Evolutionary conservation across 2,888 invertebrate species (phyloP), one percentile per base, ranked within the genome.

Genomic region (Antheraea assamensis): DNA sequence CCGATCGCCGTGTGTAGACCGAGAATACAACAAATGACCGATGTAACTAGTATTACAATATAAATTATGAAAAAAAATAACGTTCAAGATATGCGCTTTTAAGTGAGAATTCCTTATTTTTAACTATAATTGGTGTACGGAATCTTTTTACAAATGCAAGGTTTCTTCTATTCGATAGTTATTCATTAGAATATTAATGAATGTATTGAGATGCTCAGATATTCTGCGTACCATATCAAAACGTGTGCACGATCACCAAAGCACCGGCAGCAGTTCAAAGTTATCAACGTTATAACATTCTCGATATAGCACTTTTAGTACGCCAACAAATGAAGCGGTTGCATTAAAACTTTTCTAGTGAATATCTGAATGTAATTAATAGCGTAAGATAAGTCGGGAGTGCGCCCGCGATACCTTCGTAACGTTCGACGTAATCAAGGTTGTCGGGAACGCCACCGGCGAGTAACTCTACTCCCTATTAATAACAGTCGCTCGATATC

Each of bases 311-410:
- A 92, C 92, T 92, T 88, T 88, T 85, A 86, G 87, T 82, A 85
- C 86, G 83, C 81, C 88, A 89, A 91, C 92, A 92, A 93, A 94
- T 94, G 94, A 94, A 94, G 94, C 92, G 90, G 92, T 94, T 91
- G 94, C 93, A 93, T 94, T 94, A 93, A 92, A 93, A 93, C 92
- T 92, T 92, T 93, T 92, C 94, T 88, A 82, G 86, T 87, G 90
- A 90, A 91, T 93, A 93, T 92, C 93, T 89, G 85, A 83, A 85
- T 86, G 89, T 94, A 94, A 94, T 94, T 93, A 94, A 94, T 94
- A 94, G 93, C 87, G 83, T 81, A 84, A 89, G 94, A 94, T 94
- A 94, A 92, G 90, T 90, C 81, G 87, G 83, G 82, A 87, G 91
- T 87, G 88, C 87, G 87, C 81, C 87, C 80, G 89, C 87, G 89